These are phyloP conservation scores for Chrysochloris asiatica DNA, from an alignment of 2,113 vertebrate species.

Conservation along the genomic window DNA sequence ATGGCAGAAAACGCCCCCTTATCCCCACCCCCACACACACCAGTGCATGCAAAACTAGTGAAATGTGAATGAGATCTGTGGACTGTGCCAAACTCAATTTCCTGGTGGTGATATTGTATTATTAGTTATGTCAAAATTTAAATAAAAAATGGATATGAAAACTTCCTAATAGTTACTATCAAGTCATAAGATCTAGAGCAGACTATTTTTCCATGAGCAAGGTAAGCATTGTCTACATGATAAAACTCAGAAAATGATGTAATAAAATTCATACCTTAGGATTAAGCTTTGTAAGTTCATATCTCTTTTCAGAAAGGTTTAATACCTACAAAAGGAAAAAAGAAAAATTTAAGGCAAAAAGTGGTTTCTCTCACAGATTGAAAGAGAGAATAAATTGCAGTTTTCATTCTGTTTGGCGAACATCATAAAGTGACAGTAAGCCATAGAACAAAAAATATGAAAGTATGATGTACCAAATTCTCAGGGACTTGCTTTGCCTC, in stretches of 20 bases:
- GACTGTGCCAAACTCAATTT: fast-evolving
- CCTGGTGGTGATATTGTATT: not conserved
- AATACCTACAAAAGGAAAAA: conserved; percentile 87
- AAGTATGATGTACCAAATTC: fast-evolving
- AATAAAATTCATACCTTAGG: conserved; percentile 89
- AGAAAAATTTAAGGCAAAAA: not conserved
- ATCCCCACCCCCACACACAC: no score
- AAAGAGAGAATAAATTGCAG: not conserved
- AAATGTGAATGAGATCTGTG: fast-evolving
- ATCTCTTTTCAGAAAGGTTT: conserved; percentile 95
- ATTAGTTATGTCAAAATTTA: fast-evolving
- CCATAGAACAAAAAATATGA: not conserved
- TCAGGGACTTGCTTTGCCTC: not conserved
- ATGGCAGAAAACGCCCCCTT: no score
- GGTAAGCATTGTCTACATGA: fast-evolving
- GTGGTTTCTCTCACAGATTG: no score
- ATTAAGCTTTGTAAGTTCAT: conserved; percentile 94
- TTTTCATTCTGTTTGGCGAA: not conserved
- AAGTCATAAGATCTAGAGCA: not conserved
- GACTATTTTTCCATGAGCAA: fast-evolving
- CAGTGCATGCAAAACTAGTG: not conserved
- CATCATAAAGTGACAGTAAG: no score
- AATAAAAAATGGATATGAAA: not conserved
- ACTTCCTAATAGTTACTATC: not conserved
- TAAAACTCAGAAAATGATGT: not conserved